Evolutionary conservation across 2,888 invertebrate species (phyloP), one percentile per base, ranked within the genome.

Genomic region (Acrobasis repandana): DNA sequence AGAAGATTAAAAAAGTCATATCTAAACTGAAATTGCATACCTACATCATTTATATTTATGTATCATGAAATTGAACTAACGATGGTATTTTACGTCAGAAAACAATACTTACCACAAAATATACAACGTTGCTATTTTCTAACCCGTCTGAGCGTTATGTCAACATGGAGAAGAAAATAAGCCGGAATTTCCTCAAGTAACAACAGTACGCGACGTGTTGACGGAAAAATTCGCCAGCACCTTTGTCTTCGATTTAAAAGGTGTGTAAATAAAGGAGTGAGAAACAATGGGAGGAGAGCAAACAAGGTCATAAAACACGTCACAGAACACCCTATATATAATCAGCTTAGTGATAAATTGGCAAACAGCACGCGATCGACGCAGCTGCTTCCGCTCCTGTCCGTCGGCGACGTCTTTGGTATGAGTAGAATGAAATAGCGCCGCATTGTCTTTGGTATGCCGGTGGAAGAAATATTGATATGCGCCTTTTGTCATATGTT

Each of bases 321-420:
- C 88, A 83, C 80, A 78, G 79, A 85, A 86, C 86, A 79, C 86
- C 89, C 90, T 89, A 85, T 88, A 90, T 88, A 90, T 90, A 91
- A 91, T 92, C 90, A 89, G 90, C 90, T 91, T 90, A 88, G 90
- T 90, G 89, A 91, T 90, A 91, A 91, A 92, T 92, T 91, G 90
- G 90, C 86, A 90, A 91, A 91, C 83, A 90, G 80, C 91, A 92
- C 91, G 90, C 90, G 82, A 90, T 77, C 85, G 84, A 84, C 90
- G 79, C 90, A 90, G 90, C 90, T 90, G 90, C 79, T 88, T 90
- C 90, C 88, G 83, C 68, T 68, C 64, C 67, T 59, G 56, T 58
- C 66, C 65, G 60, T 58, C 65, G 66, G 63, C 63, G 65, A 51
- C 61, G 68, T 67, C 70, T 67, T 67, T 61, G 54, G 61, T 50